A percentile compares a stretch with the other conserved stretches of the same genome.
These are phyloP conservation scores for Drosophila sucinea DNA, from an alignment of 1,140 invertebrate genomes.

Conservation along the genomic window DNA sequence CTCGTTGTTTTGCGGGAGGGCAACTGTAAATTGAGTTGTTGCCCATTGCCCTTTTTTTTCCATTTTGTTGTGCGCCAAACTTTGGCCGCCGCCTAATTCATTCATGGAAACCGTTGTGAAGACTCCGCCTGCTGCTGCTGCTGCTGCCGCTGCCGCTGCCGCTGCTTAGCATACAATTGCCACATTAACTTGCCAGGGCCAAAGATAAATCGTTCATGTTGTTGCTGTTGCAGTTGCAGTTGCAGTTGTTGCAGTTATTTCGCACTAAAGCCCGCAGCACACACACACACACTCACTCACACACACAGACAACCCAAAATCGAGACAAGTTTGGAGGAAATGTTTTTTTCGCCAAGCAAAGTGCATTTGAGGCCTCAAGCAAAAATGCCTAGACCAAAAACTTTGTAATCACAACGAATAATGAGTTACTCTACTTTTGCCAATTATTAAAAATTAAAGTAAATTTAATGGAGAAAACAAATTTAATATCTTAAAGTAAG, in stretches of 20 bases:
- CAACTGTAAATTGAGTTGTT: constrained; percentile 81
- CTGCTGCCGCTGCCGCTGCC: constrained; percentile 39
- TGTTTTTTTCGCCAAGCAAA: constrained; percentile 71
- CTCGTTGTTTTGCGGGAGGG: constrained; percentile 21
- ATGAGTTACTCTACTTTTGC: neutral
- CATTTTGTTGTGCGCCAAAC: constrained; percentile 62
- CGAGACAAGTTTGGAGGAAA: constrained; percentile 77
- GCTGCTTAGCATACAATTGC: constrained; percentile 81
- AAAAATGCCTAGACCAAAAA: constrained; percentile 29
- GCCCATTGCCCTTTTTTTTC: constrained; percentile 38
- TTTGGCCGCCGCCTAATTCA: constrained; percentile 75
- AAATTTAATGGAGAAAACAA: too few relatives aligned
- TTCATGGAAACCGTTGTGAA: constrained; percentile 75
- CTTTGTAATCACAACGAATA: neutral
- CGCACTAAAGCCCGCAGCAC: constrained; percentile 68
- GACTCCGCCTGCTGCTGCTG: constrained; percentile 21
- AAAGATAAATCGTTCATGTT: constrained; percentile 74
- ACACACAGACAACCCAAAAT: constrained; percentile 51
- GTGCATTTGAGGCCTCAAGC: constrained; percentile 72
- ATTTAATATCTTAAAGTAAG: too few relatives aligned
- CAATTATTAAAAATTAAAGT: too few relatives aligned
- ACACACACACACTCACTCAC: constrained; percentile 16
- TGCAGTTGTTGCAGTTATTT: constrained; percentile 55
- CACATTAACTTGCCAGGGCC: constrained; percentile 77
- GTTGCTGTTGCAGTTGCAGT: constrained; percentile 45